Evolutionary conservation across 2,888 invertebrate genomes (phyloP).

Genomic region (Patella depressa): DNA sequence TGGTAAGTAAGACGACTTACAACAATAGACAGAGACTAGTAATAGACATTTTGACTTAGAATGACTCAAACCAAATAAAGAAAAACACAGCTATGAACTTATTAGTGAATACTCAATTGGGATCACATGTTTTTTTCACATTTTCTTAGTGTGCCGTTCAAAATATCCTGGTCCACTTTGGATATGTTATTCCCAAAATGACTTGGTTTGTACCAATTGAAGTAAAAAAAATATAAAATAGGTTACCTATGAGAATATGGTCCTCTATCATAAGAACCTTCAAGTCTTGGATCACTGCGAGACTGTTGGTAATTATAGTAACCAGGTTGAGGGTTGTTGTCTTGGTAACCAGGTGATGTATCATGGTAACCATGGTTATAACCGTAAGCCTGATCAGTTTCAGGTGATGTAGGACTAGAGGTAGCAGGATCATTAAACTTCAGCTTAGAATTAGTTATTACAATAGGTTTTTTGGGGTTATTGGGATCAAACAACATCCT

Average conservation of each 20-base stretch:
- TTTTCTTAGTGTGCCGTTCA: too few species aligned
- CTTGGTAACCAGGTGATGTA: conserved; percentile 8
- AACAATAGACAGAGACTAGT: too few species aligned
- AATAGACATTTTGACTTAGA: too few species aligned
- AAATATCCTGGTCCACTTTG: too few species aligned
- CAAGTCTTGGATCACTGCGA: conserved; percentile 18
- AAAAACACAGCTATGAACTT: too few species aligned
- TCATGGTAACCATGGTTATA: neutral
- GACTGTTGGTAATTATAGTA: conserved; percentile 17
- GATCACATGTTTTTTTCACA: too few species aligned
- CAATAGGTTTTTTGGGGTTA: conserved; percentile 62
- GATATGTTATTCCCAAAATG: too few species aligned
- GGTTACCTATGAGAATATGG: conserved; percentile 8
- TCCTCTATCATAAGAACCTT: conserved; percentile 24
- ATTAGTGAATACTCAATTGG: too few species aligned
- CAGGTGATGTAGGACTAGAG: neutral
- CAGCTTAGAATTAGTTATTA: conserved; percentile 44
- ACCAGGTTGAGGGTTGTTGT: conserved; percentile 20
- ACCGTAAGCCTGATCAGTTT: neutral
- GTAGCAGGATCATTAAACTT: conserved; percentile 48
- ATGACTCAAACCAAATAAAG: too few species aligned
- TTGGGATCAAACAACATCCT: conserved; percentile 65
- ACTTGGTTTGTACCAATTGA: too few species aligned
- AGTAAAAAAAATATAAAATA: too few species aligned
- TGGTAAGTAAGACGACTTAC: too few species aligned